These are phyloP conservation scores for Falco naumanni DNA, from an alignment of 2,797 vertebrate species.

Conservation along the genomic window DNA sequence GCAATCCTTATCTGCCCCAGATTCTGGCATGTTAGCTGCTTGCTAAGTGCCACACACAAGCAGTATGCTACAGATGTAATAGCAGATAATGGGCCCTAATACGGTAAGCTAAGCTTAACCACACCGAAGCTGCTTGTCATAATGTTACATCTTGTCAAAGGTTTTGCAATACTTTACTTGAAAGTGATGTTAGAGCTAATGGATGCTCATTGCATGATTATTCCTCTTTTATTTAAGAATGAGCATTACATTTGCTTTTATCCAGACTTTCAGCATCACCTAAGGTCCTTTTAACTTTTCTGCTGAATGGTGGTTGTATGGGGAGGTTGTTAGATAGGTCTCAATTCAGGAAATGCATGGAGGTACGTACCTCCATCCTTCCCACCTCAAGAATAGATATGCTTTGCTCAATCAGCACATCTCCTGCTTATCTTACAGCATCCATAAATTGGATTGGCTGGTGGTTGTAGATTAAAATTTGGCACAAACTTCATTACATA, in stretches of 20 bases:
- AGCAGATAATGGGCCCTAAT: background rate
- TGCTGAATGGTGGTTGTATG: background rate
- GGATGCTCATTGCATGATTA: background rate
- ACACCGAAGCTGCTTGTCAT: background rate
- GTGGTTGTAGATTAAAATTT: background rate
- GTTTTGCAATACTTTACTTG: background rate
- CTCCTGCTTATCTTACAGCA: background rate
- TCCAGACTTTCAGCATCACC: background rate
- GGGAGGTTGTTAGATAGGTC: background rate
- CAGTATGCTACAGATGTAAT: background rate
- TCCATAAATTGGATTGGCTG: background rate
- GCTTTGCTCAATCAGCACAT: background rate
- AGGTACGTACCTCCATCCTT: background rate
- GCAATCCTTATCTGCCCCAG: background rate
- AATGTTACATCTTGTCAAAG: background rate
- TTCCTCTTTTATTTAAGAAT: background rate
- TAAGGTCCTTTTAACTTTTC: background rate
- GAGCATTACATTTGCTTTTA: background rate
- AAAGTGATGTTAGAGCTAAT: constrained; percentile 2
- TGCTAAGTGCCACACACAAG: background rate
- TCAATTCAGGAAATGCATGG: background rate
- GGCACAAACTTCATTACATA: background rate
- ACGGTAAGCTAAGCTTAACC: background rate
- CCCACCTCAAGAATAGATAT: background rate
- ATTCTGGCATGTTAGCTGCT: background rate